Base-by-base conservation (phyloP, 2,113 vertebrate genomes). In the Cygnus buccinator region DNA sequence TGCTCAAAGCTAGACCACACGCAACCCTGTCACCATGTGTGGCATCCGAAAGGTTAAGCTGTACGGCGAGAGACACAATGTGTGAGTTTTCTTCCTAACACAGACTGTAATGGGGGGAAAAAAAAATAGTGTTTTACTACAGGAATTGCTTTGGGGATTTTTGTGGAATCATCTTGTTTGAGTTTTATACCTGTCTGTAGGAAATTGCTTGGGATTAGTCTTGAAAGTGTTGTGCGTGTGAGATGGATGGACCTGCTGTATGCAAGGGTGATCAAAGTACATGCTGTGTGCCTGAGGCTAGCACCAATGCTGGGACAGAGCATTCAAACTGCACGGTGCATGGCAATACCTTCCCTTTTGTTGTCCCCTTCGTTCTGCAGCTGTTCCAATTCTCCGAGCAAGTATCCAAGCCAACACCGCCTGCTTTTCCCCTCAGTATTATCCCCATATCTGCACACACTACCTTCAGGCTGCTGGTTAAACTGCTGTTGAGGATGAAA, bases 201-300 rank as follows among this genome's bases (percentile, higher is more conserved):
- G 90, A 93, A 95, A 95, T 96, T 86, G 61, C 62, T 80, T 83
- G 62, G 58, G 57, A 82, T 96, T 95, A 66, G 25, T 83, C 57
- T 82, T 75, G 41, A 87, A 71, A 90, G 44, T 11, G 22, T 3
- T 74, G 62, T 48, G 14, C 3, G 0, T 50, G 61, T 61, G 76
- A 29, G 28, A 74, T 41, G 4, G 12, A 58, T 58, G 72, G 39
- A 46, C 43, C 58, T 19, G 48, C 29, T 33, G 61, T 43, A 55
- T 46, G 44, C 25, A 25, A 7, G 10, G 19, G 70, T 35, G 8
- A 48, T 43, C 26, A 7, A 48, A 83, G 37, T 7, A 3, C 0
- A 0, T 58, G 59, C 71, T 39, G 7, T 20, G 7, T 78, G 57
- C 84, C 87, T 63, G 21, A 21, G 20, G n/a, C 26, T 89, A 4